These are phyloP conservation scores for Melieria omissa DNA, from an alignment of 2,888 invertebrate genomes.

Conservation along the genomic window DNA sequence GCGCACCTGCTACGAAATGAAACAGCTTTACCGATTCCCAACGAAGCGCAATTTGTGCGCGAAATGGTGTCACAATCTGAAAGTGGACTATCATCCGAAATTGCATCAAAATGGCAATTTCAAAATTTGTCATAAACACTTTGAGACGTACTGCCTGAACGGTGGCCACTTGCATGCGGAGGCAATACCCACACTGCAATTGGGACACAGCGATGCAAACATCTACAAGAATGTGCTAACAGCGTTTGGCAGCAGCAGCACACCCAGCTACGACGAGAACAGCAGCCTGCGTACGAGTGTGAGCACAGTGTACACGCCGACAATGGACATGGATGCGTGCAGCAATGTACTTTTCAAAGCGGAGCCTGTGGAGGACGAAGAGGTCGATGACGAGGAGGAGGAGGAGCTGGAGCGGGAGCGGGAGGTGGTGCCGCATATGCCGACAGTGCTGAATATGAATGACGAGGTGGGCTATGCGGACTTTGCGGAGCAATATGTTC, in stretches of 20 bases:
- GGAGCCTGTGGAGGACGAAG: constrained; percentile 5
- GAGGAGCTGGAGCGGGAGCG: too few species aligned
- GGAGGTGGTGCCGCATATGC: neutral
- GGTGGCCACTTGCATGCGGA: constrained; percentile 48
- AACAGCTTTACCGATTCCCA: constrained; percentile 49
- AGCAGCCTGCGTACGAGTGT: constrained; percentile 34
- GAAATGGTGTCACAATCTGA: constrained; percentile 58
- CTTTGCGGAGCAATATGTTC: constrained; percentile 18
- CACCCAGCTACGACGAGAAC: constrained; percentile 38
- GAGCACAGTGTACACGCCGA: constrained; percentile 23
- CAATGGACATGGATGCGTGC: constrained; percentile 26
- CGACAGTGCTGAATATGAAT: constrained; percentile 1
- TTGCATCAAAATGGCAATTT: constrained; percentile 42
- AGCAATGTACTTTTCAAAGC: constrained; percentile 13
- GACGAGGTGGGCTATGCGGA: constrained; percentile 27
- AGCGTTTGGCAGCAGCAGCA: constrained; percentile 28
- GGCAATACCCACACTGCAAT: constrained; percentile 56
- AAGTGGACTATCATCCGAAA: constrained; percentile 40
- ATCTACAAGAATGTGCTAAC: constrained; percentile 50
- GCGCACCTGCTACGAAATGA: constrained; percentile 41
- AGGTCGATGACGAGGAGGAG: constrained; percentile 11
- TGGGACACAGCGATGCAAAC: constrained; percentile 54
- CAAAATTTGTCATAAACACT: constrained; percentile 55
- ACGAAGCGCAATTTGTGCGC: constrained; percentile 49
- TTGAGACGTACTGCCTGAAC: constrained; percentile 49